Conservation (phyloP, 2,113 vertebrate genomes). For the Gobio gobio region DNA sequence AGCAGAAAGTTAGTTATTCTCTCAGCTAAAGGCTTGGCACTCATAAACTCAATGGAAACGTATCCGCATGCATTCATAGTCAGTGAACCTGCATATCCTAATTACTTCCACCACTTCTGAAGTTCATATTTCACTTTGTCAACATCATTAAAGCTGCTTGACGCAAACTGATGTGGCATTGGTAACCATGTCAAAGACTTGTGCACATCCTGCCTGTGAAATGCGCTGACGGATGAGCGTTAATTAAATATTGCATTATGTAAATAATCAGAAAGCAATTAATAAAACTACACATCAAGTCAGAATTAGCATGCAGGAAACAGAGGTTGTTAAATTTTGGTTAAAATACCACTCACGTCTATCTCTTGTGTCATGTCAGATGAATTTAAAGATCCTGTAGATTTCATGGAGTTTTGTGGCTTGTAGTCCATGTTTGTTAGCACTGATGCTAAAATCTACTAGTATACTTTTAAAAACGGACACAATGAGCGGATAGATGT, state of each 20-base stretch:
- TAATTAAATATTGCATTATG: constrained; percentile 55
- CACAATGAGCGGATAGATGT: neutral
- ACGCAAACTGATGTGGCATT: constrained; percentile 6
- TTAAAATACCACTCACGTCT: constrained; percentile 1
- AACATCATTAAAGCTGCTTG: constrained; percentile 57
- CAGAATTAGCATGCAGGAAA: neutral
- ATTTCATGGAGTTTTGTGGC: neutral
- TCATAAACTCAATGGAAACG: neutral
- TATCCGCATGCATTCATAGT: neutral
- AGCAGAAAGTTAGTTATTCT: constrained; percentile 67
- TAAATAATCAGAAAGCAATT: constrained; percentile 25
- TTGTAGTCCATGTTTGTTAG: neutral
- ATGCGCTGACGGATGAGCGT: constrained; percentile 49
- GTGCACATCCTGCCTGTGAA: constrained; percentile 51
- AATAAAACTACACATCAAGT: neutral
- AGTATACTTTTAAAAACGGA: no score
- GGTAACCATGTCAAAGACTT: constrained; percentile 69
- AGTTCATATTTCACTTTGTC: constrained; percentile 63
- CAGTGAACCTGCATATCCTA: neutral
- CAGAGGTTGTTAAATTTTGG: neutral
- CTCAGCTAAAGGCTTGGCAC: constrained; percentile 68
- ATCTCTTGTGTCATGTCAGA: neutral
- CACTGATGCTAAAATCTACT: neutral
- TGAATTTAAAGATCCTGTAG: neutral
- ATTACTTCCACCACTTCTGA: constrained; percentile 18